phyloP scores from a whole-genome alignment of 2,797 vertebrate genomes.

The Mareca strepera region DNA sequence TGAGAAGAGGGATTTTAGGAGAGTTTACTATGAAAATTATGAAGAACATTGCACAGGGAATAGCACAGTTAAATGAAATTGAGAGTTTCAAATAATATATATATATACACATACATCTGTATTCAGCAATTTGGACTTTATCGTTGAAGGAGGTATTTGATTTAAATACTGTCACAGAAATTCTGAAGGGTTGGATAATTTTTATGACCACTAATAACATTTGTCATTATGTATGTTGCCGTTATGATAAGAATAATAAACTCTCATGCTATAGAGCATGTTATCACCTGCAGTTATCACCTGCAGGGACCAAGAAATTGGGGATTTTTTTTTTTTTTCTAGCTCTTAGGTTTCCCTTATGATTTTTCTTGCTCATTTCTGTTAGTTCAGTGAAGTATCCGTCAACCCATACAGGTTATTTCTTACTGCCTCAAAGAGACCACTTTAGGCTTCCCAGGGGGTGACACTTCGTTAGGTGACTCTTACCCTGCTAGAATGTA shows the following conservation, averaged over 20 bases:
- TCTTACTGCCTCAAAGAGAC: neutral
- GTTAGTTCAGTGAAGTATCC: neutral
- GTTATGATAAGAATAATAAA: constrained; percentile 56
- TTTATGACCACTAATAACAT: constrained; percentile 43
- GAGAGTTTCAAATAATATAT: neutral
- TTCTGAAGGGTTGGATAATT: constrained; percentile 47
- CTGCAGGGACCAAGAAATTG: neutral
- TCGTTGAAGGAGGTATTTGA: neutral
- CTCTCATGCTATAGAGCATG: neutral
- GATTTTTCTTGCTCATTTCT: neutral
- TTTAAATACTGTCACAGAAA: constrained; percentile 42
- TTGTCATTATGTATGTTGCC: constrained; percentile 34
- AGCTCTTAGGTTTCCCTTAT: neutral
- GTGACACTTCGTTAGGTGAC: neutral
- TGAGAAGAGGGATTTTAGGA: neutral
- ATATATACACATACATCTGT: neutral
- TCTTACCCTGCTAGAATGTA: neutral
- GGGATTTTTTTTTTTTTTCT: neutral
- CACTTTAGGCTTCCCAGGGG: neutral
- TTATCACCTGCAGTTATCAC: neutral
- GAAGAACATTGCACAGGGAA: neutral
- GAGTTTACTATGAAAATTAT: neutral
- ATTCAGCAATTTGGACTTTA: constrained; percentile 27
- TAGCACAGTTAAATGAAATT: constrained; percentile 26
- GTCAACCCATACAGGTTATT: neutral